Evolutionary conservation across 1,140 invertebrate genomes (phyloP), one percentile per base, ranked within the genome.

Genomic region (Drosophila subobscura): DNA sequence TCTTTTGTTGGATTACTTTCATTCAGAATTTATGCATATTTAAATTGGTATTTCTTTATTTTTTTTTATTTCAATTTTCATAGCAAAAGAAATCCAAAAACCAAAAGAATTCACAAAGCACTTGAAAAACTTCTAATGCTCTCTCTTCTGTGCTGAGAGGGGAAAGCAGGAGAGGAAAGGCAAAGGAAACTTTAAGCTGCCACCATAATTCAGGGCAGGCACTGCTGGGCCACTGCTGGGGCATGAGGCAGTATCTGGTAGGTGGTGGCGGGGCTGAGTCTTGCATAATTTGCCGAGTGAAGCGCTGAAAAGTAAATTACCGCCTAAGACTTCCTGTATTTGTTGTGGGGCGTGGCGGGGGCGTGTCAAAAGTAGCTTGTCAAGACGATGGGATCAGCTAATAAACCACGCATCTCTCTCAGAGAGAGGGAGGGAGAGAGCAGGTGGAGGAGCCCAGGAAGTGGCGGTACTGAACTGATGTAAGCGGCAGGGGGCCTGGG

Each of bases 291-390:
- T 85, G 80, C 81, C 68, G 33, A 74, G 81, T 67, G 61, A 60
- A 72, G 73, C 77, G 72, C 72, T 80, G 80, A 85, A 86, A 85
- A 86, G 83, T 85, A 85, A 85, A 85, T 85, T 85, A 85, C 77
- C 81, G 83, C 70, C 81, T 86, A 85, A 85, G 81, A 85, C 81
- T 86, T 85, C 83, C 81, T 77, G 81, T 81, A 68, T 65, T 77
- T 55, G 59, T 64, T 57, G 57, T 60, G 55, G 59, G 44, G 47
- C 53, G 68, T 37, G 4, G 16, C n/a, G 45, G 49, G 64, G 73
- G 81, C 77, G 83, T 70, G 66, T 85, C 81, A 85, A 85, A 85
- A 85, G 81, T 85, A 75, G 73, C 81, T 85, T 85, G 81, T 85
- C 81, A 81, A 80, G 81, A 63, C 83, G 73, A 72, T 80, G 70